phyloP scores from a whole-genome alignment of 35 echinoderm and acorn worm species.

The Acanthaster planci region DNA sequence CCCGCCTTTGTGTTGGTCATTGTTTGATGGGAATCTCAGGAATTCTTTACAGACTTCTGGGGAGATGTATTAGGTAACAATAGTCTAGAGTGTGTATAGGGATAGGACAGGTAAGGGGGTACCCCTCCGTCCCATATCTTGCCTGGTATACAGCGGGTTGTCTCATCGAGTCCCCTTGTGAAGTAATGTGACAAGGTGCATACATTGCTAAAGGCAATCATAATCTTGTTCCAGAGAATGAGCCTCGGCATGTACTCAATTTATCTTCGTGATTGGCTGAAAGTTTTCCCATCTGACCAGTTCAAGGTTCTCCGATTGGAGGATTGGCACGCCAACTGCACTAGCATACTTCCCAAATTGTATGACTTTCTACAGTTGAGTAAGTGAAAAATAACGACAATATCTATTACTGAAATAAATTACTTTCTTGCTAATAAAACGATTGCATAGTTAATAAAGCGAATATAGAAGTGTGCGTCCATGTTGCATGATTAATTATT shows the following conservation, averaged over 20 bases:
- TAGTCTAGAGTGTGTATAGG: too few species aligned
- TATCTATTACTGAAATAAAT: neutral
- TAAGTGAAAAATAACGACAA: conserved; percentile 25
- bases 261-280: conserved; percentile 65
- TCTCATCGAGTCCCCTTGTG: too few species aligned
- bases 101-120: too few species aligned
- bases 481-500: neutral
- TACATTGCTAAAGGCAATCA: too few species aligned
- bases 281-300: conserved; percentile 61
- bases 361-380: conserved; percentile 64
- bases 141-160: too few species aligned
- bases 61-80: too few species aligned
- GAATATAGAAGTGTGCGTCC: neutral
- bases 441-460: neutral
- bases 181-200: too few species aligned
- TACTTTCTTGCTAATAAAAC: neutral
- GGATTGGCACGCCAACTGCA: conserved; percentile 61
- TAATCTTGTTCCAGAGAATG: conserved; percentile 17
- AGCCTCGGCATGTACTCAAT: conserved; percentile 55
- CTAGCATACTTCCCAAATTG: conserved; percentile 49
- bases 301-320: conserved; percentile 53
- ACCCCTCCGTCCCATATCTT: too few species aligned
- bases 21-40: too few species aligned
- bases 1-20: too few species aligned
- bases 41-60: too few species aligned